These are phyloP conservation scores for Chrysina gloriosa DNA, from an alignment of 2,888 invertebrate genomes.

Conservation along the genomic window DNA sequence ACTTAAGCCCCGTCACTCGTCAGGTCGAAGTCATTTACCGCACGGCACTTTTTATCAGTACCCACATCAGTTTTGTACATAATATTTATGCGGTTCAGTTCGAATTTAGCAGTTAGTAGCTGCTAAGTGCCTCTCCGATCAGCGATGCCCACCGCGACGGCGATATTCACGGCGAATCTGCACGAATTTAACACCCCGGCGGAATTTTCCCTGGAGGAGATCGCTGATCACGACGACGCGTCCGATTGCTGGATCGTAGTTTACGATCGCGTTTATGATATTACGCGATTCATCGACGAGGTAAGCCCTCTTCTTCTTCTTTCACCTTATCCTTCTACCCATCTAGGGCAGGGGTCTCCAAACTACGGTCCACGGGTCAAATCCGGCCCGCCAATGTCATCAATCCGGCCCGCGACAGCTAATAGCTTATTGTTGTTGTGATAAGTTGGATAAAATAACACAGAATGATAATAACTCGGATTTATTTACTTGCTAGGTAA, in stretches of 20 bases:
- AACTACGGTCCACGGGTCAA: too few species aligned
- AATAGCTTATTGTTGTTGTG: too few species aligned
- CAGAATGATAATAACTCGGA: too few species aligned
- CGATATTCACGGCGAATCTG: neutral
- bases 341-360: too few species aligned
- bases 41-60: neutral
- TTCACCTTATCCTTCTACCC: neutral
- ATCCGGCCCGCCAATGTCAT: too few species aligned
- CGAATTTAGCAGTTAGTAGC: too few species aligned
- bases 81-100: too few species aligned
- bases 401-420: too few species aligned
- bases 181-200: slow-evolving; percentile 7
- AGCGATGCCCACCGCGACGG: neutral
- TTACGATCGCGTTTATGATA: slow-evolving; percentile 87
- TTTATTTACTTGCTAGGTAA: too few species aligned
- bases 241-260: slow-evolving; percentile 89
- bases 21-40: neutral
- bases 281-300: slow-evolving; percentile 79
- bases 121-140: neutral
- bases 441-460: too few species aligned
- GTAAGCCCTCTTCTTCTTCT: slow-evolving; percentile 62
- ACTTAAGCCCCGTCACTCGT: neutral
- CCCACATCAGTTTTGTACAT: neutral
- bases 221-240: slow-evolving; percentile 78
- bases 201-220: slow-evolving; percentile 73